Evolutionary conservation across 2,113 vertebrate species (phyloP), one percentile per base, ranked within the genome.

Genomic region (Phoenicopterus ruber): DNA sequence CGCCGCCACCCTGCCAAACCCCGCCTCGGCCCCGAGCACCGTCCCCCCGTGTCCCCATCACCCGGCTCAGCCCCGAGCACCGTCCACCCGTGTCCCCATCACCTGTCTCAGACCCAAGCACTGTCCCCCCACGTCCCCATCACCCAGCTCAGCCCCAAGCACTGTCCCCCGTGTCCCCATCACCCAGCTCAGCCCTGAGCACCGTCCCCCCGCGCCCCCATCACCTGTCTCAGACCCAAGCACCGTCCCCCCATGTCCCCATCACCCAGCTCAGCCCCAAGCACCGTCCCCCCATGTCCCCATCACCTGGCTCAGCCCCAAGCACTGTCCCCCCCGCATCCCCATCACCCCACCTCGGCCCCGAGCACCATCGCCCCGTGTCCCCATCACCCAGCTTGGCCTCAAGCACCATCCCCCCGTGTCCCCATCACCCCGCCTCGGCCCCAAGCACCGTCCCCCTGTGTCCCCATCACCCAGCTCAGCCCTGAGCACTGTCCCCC

Each of bases 241-340:
- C 40, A 8, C 38, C 3, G 8, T 38, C n/a, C n/a, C n/a, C n/a
- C n/a, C n/a, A n/a, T n/a, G n/a, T n/a, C n/a, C n/a, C n/a, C n/a
- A n/a, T n/a, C n/a, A n/a, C n/a, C n/a, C n/a, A n/a, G n/a, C 8
- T 13, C 7, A 8, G 21, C 6, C 36, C 29, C 2, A 0, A 19
- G 44, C 42, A 29, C 14, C 5, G 1, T 15, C 12, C 12, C 44
- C 10, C 9, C 2, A 0, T 34, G 16, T 44, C 58, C 10, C 83
- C 34, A 29, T 34, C 67, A 52, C 40, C 26, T 11, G 38, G 5
- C 16, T 74, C 11, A 2, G 3, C 50, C 50, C 24, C 6, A 3
- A 25, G 52, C 40, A 8, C 38, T 2, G 8, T 38, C n/a, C n/a
- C n/a, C n/a, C n/a, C n/a, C n/a, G n/a, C n/a, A n/a, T n/a, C n/a